Percentiles rank a stretch among this genome's conserved stretches.
These are phyloP conservation scores for Pygocentrus nattereri DNA, from an alignment of 2,797 vertebrate species.

Conservation along the genomic window DNA sequence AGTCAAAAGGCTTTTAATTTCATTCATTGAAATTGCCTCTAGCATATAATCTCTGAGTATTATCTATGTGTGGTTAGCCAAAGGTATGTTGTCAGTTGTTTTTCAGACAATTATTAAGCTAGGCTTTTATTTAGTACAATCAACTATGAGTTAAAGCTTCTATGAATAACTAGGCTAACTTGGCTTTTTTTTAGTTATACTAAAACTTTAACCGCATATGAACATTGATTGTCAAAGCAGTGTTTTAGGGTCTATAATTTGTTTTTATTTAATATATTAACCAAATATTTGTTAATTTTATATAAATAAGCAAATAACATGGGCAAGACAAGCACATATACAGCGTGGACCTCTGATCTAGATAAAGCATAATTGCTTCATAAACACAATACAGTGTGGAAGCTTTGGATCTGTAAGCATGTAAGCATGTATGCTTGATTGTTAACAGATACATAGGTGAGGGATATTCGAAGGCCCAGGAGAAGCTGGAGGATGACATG, in stretches of 20 bases:
- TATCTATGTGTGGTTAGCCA: too few species aligned
- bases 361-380: background rate
- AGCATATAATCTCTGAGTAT: background rate
- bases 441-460: conserved; percentile 90
- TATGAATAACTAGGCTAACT: background rate
- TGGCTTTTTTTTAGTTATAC: background rate
- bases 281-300: too few species aligned
- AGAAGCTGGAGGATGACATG: conserved; percentile 95
- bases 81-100: too few species aligned
- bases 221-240: too few species aligned
- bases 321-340: too few species aligned
- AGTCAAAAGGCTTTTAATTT: background rate
- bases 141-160: background rate
- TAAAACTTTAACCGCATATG: background rate
- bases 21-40: background rate
- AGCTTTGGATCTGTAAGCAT: background rate
- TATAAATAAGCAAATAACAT: too few species aligned
- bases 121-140: background rate
- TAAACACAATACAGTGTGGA: background rate
- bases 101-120: too few species aligned
- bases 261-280: too few species aligned
- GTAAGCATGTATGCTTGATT: conserved; percentile 8
- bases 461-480: conserved; percentile 93
- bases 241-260: too few species aligned
- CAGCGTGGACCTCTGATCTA: too few species aligned